Percentiles rank a stretch among this genome's conserved stretches.
Evolutionary conservation across 2,797 vertebrate genomes (phyloP).

Genomic region (Heteromormyrus szaboi): DNA sequence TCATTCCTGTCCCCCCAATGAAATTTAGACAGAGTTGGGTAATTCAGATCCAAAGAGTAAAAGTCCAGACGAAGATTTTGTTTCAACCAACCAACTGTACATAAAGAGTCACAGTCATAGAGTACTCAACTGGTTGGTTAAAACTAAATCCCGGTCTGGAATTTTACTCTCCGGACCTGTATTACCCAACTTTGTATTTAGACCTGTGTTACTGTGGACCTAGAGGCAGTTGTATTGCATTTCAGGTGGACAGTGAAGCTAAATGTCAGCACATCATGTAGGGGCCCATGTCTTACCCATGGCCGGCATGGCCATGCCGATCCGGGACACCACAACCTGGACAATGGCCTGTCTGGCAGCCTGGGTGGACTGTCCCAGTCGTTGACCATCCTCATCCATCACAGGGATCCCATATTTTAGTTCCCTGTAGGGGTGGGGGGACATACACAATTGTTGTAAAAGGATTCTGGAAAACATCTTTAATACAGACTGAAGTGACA

Average conservation of each 20-base stretch:
- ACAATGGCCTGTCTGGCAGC: slow-evolving; percentile 87
- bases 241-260: background rate
- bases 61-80: background rate
- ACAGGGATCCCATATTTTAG: slow-evolving; percentile 86
- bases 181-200: background rate
- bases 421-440: slow-evolving; percentile 62
- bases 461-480: background rate
- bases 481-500: background rate
- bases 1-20: background rate
- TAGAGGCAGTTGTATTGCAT: background rate
- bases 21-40: background rate
- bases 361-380: slow-evolving; percentile 76
- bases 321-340: slow-evolving; percentile 92
- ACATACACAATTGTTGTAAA: background rate
- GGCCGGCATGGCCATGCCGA: slow-evolving; percentile 91
- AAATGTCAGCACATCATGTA: background rate
- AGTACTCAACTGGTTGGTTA: background rate
- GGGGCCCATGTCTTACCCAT: slow-evolving; percentile 75
- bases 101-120: background rate
- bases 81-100: background rate
- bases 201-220: background rate
- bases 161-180: background rate
- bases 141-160: background rate
- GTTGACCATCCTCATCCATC: slow-evolving; percentile 79
- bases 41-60: background rate